A percentile compares a stretch with the other conserved stretches of the same genome.
Evolutionary conservation across 1,140 invertebrate genomes (phyloP).

Genomic region (Brachionus rotundiformis): DNA sequence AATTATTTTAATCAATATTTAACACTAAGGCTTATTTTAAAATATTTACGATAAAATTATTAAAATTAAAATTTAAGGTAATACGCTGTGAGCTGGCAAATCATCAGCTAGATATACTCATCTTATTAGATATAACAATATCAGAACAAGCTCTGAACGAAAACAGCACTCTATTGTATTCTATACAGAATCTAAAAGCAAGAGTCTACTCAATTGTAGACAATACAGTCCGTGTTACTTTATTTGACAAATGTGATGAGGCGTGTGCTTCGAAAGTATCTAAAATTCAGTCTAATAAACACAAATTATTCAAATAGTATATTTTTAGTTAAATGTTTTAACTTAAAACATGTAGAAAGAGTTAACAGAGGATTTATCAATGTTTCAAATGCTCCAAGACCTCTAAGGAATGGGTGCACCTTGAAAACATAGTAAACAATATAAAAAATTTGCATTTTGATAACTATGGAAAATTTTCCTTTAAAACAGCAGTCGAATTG

Average conservation of each 20-base stretch:
- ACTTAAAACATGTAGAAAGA: conserved; percentile 42
- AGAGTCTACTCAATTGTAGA: conserved; percentile 50
- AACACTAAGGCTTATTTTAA: no score
- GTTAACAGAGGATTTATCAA: not conserved
- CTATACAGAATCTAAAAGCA: conserved; percentile 19
- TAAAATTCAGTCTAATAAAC: no score
- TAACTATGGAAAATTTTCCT: not conserved
- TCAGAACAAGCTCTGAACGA: not conserved
- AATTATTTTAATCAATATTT: no score
- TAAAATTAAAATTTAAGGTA: no score
- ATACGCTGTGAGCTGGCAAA: conserved; percentile 39
- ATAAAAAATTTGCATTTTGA: not conserved
- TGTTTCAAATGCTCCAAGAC: not conserved
- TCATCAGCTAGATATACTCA: not conserved
- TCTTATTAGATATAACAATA: not conserved
- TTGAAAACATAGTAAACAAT: conserved; percentile 4
- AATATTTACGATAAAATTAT: no score
- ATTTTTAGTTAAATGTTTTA: not conserved
- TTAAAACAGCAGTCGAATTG: not conserved
- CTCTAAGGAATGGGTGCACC: not conserved
- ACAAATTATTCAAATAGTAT: not conserved
- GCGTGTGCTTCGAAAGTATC: conserved; percentile 1
- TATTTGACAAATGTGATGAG: conserved; percentile 13
- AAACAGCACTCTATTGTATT: not conserved
- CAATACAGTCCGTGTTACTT: not conserved